Conservation (phyloP, 1,140 invertebrate species). For the Diabrotica undecimpunctata region DNA sequence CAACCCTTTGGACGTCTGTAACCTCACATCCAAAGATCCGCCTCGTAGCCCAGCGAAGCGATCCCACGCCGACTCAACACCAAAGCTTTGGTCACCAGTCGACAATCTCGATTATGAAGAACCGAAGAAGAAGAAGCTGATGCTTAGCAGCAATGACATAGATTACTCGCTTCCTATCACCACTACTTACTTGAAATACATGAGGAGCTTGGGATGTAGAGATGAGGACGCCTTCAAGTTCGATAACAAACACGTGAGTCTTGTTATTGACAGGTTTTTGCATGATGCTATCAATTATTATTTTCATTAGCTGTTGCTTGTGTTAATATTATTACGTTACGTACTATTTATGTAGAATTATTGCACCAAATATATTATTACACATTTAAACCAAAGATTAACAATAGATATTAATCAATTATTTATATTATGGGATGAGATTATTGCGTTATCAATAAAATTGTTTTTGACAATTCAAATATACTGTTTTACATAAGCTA, state of each 20-base stretch:
- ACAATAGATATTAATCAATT: too few relatives aligned
- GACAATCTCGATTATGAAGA: constrained; percentile 44
- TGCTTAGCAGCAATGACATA: constrained; percentile 52
- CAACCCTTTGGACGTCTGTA: constrained; percentile 64
- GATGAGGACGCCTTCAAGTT: constrained; percentile 60
- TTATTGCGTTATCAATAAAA: too few relatives aligned
- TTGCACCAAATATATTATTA: too few relatives aligned
- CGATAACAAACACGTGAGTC: constrained; percentile 51
- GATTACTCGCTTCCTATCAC: constrained; percentile 82
- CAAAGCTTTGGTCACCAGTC: constrained; percentile 53
- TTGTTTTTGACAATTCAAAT: too few relatives aligned
- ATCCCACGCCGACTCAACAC: constrained; percentile 10
- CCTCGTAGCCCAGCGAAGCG: constrained; percentile 49
- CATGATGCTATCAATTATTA: constrained; percentile 37
- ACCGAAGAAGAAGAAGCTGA: constrained; percentile 27
- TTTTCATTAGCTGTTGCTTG: constrained; percentile 21
- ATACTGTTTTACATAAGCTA: too few relatives aligned
- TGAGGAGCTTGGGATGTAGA: constrained; percentile 60
- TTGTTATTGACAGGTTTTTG: constrained; percentile 41
- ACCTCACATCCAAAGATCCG: constrained; percentile 62
- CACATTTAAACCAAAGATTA: too few relatives aligned
- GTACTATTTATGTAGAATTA: too few relatives aligned
- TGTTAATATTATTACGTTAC: too few relatives aligned
- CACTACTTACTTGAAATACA: constrained; percentile 79
- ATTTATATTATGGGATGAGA: too few relatives aligned